These are phyloP conservation scores for Clarias batrachus DNA, from an alignment of 2,113 vertebrate genomes.

Conservation along the genomic window DNA sequence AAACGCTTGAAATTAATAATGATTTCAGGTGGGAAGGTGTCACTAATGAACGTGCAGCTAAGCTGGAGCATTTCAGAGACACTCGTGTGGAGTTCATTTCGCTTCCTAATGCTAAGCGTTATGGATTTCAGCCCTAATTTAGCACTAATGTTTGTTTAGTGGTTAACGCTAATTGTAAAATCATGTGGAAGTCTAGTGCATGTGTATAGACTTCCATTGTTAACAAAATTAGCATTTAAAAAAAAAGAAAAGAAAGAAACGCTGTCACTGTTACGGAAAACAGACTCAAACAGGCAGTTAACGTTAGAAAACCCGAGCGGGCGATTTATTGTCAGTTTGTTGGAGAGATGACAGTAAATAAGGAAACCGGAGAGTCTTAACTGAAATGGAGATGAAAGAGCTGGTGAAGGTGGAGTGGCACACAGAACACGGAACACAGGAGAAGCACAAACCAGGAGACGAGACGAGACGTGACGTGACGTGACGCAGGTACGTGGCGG, in stretches of 20 bases:
- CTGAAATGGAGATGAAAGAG: no score
- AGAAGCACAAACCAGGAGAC: no score
- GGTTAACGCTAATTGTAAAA: neutral
- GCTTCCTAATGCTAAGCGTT: neutral
- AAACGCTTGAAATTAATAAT: slow-evolving; percentile 5
- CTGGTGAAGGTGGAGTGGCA: no score
- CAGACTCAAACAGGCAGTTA: no score
- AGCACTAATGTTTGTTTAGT: neutral
- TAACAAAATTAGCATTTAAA: neutral
- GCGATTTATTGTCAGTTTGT: no score
- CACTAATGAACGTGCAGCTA: neutral
- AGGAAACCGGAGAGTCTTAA: no score
- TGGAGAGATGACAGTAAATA: no score
- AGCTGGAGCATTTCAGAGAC: neutral
- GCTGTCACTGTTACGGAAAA: no score
- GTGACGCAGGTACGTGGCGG: no score
- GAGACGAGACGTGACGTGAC: no score
- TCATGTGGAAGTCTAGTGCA: neutral
- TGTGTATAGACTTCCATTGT: neutral
- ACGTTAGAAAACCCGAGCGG: no score
- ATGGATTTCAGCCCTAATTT: neutral
- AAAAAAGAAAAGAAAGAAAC: neutral
- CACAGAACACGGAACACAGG: no score
- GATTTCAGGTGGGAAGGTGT: neutral
- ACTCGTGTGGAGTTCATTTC: neutral